phyloP scores from a whole-genome alignment of 1,140 invertebrate species.

The Procambarus clarkii region DNA sequence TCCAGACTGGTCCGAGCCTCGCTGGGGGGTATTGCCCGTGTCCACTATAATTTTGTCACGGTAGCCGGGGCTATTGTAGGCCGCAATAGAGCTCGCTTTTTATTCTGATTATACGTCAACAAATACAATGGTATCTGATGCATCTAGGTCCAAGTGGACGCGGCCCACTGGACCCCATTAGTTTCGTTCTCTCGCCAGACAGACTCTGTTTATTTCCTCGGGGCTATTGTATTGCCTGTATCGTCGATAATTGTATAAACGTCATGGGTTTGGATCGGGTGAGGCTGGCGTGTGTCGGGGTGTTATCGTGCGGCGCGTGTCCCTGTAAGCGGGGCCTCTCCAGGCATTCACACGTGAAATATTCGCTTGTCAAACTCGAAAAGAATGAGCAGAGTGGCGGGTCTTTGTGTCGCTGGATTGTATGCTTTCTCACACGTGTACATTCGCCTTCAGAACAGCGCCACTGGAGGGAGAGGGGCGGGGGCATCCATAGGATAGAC shows the following conservation, averaged over 20 bases:
- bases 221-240: conserved; percentile 5
- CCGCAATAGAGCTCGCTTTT: conserved; percentile 69
- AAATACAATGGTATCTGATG: conserved; percentile 68
- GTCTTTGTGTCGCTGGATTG: conserved; percentile 55
- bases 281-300: background rate
- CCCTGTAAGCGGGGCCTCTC: conserved; percentile 20
- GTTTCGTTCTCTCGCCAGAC: background rate
- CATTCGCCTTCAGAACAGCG: background rate
- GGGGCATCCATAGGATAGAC: too few relatives aligned
- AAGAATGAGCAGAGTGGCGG: conserved; percentile 56
- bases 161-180: conserved; percentile 34
- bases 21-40: conserved; percentile 60
- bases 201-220: background rate
- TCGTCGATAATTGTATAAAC: conserved; percentile 32
- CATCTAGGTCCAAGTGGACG: conserved; percentile 55
- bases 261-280: conserved; percentile 22
- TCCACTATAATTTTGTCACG: conserved; percentile 69
- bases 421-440: conserved; percentile 63
- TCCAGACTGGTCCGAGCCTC: background rate
- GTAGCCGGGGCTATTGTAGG: conserved; percentile 57
- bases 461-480: too few relatives aligned
- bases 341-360: conserved; percentile 55
- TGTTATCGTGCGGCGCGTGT: conserved; percentile 8
- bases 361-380: conserved; percentile 63
- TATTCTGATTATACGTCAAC: conserved; percentile 67